These are phyloP conservation scores for Alligator sinensis DNA, from an alignment of 2,113 vertebrate species.

Conservation along the genomic window DNA sequence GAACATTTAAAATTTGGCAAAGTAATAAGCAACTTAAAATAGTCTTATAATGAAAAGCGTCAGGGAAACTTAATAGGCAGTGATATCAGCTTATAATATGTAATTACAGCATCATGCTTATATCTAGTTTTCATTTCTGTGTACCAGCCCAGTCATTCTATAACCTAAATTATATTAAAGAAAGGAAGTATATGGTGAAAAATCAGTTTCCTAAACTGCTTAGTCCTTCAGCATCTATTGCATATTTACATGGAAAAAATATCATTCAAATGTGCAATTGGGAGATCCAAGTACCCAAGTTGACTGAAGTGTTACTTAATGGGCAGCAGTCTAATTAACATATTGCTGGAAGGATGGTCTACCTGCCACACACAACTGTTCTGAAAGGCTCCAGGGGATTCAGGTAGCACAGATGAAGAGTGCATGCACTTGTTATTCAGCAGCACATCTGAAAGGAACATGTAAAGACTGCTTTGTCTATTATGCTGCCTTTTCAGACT, in stretches of 20 bases:
- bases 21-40: neutral
- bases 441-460: slow-evolving; percentile 20
- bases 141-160: neutral
- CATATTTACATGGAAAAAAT: neutral
- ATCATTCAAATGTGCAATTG: neutral
- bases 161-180: neutral
- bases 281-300: neutral
- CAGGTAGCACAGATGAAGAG: neutral
- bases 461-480: slow-evolving; percentile 48
- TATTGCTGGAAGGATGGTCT: neutral
- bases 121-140: neutral
- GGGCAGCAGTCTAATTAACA: neutral
- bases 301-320: neutral
- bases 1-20: neutral
- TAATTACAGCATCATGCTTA: neutral
- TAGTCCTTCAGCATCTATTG: neutral
- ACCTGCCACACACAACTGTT: neutral
- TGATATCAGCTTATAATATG: too few relatives aligned
- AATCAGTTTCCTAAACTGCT: neutral
- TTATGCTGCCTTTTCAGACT: slow-evolving; percentile 62
- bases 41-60: neutral
- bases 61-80: neutral
- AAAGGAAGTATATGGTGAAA: neutral
- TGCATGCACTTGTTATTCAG: slow-evolving; percentile 45
- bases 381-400: neutral